phyloP scores from a whole-genome alignment of 2,888 invertebrate genomes.

The Magallana nippona region DNA sequence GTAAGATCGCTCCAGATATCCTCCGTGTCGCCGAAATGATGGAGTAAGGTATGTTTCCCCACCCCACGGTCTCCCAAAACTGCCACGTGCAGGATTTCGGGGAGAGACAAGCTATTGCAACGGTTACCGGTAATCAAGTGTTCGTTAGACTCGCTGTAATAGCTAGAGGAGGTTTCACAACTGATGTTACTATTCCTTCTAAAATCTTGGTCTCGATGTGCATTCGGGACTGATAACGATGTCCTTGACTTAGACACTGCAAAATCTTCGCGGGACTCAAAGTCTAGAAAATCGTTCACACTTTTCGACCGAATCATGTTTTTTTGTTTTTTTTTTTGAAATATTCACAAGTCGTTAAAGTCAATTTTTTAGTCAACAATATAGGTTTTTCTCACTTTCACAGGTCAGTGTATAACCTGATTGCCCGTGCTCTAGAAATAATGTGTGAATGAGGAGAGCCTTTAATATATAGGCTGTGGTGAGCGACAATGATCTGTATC shows the following conservation, averaged over 20 bases:
- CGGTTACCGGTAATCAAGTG: not conserved
- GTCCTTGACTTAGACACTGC: not conserved
- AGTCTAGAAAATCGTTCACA: conserved; percentile 13
- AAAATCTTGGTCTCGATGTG: not conserved
- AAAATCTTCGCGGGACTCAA: not conserved
- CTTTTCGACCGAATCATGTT: not conserved
- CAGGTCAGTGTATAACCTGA: not conserved
- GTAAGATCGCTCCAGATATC: not conserved
- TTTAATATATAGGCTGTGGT: not conserved
- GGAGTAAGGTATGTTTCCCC: not conserved
- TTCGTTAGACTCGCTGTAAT: not conserved
- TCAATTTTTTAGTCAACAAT: not conserved
- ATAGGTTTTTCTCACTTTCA: not conserved
- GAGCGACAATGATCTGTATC: not conserved
- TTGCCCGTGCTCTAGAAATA: not conserved
- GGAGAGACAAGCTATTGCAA: not conserved
- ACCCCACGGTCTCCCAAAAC: not conserved
- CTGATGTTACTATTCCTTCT: conserved; percentile 12
- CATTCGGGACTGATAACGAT: not conserved
- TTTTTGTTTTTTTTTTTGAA: too few species aligned
- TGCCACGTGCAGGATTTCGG: conserved; percentile 6
- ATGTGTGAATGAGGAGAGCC: not conserved
- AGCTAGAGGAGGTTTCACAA: conserved; percentile 18
- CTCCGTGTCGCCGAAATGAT: not conserved
- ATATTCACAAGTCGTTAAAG: not conserved